These are phyloP conservation scores for Andricus quercusramuli DNA, from an alignment of 2,888 invertebrate species.

Conservation along the genomic window DNA sequence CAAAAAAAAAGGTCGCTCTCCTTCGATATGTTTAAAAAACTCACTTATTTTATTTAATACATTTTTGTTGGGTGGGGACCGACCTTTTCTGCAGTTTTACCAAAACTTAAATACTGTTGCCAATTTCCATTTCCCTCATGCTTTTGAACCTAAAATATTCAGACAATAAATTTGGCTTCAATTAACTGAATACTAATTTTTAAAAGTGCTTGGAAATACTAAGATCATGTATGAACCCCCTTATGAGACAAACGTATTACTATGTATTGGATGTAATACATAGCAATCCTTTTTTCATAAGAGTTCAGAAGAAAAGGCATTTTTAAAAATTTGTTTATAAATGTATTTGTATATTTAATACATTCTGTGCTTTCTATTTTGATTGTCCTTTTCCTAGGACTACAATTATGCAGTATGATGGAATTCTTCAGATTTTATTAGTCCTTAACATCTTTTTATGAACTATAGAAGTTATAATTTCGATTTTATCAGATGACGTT, in stretches of 20 bases:
- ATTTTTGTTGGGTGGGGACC: no score
- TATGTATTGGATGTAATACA: no score
- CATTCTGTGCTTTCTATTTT: slow-evolving; percentile 7
- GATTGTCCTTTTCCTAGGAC: slow-evolving; percentile 24
- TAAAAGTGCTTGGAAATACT: background rate
- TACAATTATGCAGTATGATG: slow-evolving; percentile 24
- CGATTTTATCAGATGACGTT: background rate
- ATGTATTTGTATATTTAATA: background rate
- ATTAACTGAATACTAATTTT: background rate
- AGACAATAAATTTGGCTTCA: background rate
- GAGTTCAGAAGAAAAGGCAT: background rate
- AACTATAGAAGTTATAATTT: slow-evolving; percentile 2
- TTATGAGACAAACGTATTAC: no score
- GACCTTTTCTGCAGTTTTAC: no score
- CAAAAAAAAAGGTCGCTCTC: no score
- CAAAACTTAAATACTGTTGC: background rate
- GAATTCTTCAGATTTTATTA: slow-evolving; percentile 15
- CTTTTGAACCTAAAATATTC: slow-evolving; percentile 6
- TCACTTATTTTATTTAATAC: no score
- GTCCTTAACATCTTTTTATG: background rate
- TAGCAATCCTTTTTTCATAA: background rate
- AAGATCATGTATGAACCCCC: no score
- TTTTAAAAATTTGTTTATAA: background rate
- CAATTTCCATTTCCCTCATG: background rate
- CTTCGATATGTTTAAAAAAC: no score